Base-by-base conservation (phyloP, 2,797 vertebrate genomes). In the Cossypha heuglini region DNA sequence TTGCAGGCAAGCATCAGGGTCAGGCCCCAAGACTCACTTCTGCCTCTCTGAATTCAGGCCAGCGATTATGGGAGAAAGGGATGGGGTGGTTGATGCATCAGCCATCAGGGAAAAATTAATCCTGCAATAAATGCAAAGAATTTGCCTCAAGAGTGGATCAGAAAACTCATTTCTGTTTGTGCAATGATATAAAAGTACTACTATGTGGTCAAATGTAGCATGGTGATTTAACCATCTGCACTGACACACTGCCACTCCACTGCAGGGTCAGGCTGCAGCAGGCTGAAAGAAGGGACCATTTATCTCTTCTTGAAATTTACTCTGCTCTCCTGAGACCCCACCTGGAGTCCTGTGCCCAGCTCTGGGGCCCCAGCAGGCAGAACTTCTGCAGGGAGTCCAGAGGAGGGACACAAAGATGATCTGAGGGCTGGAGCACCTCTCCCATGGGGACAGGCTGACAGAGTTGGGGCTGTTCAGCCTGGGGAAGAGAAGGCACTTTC, bases 171-270 rank as follows among this genome's bases (percentile, higher is more conserved):
- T 91, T 67, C 63, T 64, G 42, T 71, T 93, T 61, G 29, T 71
- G 57, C 42, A 63, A 37, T 13, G 28, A 55, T n/a, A 59, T 20
- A 75, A 79, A 67, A 67, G 33, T 22, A 79, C 11, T 9, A 7
- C 28, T 20, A 7, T 12, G 8, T 16, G 28, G 58, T 63, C 43
- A 63, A 67, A 73, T 7, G 15, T 9, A 46, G 61, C 6, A 5
- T 2, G 35, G 46, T 45, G 75, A 42, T 64, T 73, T 68, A 90
- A 67, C 57, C 67, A 18, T 16, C 20, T 3, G 4, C 26, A 29
- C 68, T 18, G 33, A 51, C 43, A 43, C 16, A n/a, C 25, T 0
- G 1, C 16, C 5, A 9, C 40, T 35, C 26, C 12, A 6, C 2
- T 59, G 66, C 52, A 59, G 16, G 48, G 21, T 28, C 59, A 74